phyloP scores from a whole-genome alignment of 2,888 invertebrate species.

The Girardia tigrina region DNA sequence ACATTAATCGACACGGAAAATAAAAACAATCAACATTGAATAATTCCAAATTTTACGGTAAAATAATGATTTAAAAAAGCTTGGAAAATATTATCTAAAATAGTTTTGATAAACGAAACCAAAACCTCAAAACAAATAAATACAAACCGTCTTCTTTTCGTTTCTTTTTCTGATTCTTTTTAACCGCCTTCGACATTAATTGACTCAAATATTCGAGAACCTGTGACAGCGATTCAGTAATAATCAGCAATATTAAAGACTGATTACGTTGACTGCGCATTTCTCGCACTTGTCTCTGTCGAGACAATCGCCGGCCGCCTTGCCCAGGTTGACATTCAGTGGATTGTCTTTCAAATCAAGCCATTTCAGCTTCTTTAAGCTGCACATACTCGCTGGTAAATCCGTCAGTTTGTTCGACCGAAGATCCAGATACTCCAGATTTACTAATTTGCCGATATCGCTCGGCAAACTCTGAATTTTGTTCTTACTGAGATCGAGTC shows the following conservation, averaged over 20 bases:
- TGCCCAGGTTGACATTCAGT: conserved; percentile 57
- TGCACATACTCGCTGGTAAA: conserved; percentile 59
- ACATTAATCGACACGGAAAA: too few relatives aligned
- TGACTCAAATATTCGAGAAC: background rate
- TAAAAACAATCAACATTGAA: too few relatives aligned
- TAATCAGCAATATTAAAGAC: background rate
- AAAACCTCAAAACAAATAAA: too few relatives aligned
- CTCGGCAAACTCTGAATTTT: conserved; percentile 60
- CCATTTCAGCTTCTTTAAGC: conserved; percentile 61
- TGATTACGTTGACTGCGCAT: conserved; percentile 59
- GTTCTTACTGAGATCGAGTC: conserved; percentile 66
- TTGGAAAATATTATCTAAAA: too few relatives aligned
- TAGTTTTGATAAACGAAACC: too few relatives aligned
- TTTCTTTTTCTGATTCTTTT: background rate
- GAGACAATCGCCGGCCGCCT: conserved; percentile 62
- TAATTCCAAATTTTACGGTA: too few relatives aligned
- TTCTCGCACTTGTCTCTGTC: conserved; percentile 61
- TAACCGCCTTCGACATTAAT: background rate
- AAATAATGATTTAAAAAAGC: too few relatives aligned
- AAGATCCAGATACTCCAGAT: conserved; percentile 62
- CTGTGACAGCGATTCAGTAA: background rate
- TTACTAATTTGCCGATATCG: conserved; percentile 61
- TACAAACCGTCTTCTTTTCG: background rate
- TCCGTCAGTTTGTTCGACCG: conserved; percentile 58
- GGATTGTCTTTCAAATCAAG: conserved; percentile 69